Evolutionary conservation across 2,113 vertebrate species (phyloP).

Genomic region (Danio rerio): DNA sequence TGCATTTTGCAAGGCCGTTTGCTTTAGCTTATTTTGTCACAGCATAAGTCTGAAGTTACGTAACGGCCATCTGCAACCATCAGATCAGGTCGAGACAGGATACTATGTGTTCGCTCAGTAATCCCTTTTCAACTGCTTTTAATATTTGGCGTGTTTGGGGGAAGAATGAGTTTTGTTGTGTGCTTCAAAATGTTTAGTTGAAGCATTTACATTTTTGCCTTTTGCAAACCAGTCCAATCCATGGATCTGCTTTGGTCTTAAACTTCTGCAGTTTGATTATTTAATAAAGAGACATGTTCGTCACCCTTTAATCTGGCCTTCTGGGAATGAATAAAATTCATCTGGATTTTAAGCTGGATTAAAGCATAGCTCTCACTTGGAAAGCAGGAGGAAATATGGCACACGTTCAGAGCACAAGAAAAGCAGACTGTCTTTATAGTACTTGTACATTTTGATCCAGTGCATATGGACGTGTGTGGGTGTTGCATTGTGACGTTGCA

Average conservation of each 20-base stretch:
- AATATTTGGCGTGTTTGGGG: neutral
- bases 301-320: conserved; percentile 22
- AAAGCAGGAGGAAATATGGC: neutral
- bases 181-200: no score
- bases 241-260: neutral
- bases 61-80: conserved; percentile 52
- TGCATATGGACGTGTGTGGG: no score
- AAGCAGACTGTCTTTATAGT: neutral
- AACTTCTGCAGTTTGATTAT: neutral
- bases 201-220: no score
- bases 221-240: neutral
- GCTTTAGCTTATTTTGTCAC: neutral
- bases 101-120: conserved; percentile 40
- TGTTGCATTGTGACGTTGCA: no score
- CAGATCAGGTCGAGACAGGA: conserved; percentile 18
- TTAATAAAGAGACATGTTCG: neutral
- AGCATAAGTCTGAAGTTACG: conserved; percentile 26
- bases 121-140: conserved; percentile 25
- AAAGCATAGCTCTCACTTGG: conserved; percentile 62
- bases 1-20: neutral
- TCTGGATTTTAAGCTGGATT: conserved; percentile 71
- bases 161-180: neutral
- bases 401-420: conserved; percentile 15
- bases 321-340: conserved; percentile 54
- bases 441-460: neutral